These are phyloP conservation scores for Phrixothrix hirtus DNA, from an alignment of 2,888 invertebrate species.

Conservation along the genomic window DNA sequence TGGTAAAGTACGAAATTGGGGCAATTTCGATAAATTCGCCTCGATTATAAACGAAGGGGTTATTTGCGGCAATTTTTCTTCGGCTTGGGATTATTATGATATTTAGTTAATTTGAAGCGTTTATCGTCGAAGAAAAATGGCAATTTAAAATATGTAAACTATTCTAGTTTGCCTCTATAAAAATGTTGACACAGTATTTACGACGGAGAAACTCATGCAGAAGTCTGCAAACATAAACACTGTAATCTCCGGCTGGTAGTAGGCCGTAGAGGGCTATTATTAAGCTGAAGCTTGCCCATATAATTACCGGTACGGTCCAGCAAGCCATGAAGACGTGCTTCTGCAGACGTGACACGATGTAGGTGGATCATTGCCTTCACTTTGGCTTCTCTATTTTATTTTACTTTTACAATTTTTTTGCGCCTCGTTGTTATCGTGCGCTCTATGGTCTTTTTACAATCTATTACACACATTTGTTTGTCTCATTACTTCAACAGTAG, in stretches of 20 bases:
- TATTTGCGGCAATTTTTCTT: conserved; percentile 16
- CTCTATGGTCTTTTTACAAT: too few species aligned
- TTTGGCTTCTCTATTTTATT: conserved; percentile 15
- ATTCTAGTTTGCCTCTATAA: conserved; percentile 5
- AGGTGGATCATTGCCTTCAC: conserved; percentile 25
- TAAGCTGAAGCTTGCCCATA: conserved; percentile 48
- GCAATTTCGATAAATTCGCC: conserved; percentile 10
- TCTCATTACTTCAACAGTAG: too few species aligned
- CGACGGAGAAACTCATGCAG: conserved; percentile 27
- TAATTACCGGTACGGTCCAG: conserved; percentile 47
- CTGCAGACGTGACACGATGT: conserved; percentile 49
- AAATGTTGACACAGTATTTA: conserved; percentile 28
- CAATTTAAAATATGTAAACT: conserved; percentile 15
- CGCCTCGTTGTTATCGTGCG: too few species aligned
- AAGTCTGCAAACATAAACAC: conserved; percentile 33
- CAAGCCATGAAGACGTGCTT: conserved; percentile 49
- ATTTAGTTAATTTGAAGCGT: conserved; percentile 3
- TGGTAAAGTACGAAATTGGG: conserved; percentile 21
- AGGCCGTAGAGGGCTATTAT: conserved; percentile 42
- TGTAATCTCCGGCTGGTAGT: conserved; percentile 33
- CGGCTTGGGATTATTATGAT: not conserved
- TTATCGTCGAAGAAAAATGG: conserved; percentile 3
- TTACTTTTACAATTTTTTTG: conserved; percentile 4
- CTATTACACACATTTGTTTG: too few species aligned
- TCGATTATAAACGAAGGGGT: conserved; percentile 9